Conservation (phyloP, 2,888 invertebrate genomes). For the Ceraclea dissimilis region DNA sequence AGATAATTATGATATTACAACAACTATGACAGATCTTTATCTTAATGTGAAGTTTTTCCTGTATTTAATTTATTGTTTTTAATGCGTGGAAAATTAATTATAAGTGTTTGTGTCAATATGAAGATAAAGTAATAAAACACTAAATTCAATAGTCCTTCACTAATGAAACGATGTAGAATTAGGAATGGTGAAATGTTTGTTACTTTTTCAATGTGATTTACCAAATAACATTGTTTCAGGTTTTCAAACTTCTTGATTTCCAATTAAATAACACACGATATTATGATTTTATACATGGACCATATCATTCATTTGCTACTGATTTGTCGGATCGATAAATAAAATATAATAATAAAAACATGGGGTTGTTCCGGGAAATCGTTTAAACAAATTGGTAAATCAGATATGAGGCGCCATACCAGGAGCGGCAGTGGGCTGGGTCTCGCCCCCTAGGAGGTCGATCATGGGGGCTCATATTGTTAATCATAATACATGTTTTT, state of each 20-base stretch:
- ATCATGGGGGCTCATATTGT: not conserved
- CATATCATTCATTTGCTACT: not conserved
- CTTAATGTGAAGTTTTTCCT: not conserved
- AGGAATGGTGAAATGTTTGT: no score
- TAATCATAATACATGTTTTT: not conserved
- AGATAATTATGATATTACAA: no score
- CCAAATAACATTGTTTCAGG: no score
- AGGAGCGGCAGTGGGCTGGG: constrained; percentile 10
- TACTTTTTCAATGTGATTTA: no score
- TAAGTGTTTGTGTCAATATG: no score
- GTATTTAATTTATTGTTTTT: not conserved
- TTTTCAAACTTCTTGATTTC: no score
- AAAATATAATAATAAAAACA: not conserved
- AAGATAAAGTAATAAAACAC: no score
- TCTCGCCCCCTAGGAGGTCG: constrained; percentile 1
- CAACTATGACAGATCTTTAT: not conserved
- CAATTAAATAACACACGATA: no score
- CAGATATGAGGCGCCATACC: constrained; percentile 14
- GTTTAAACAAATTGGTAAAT: constrained; percentile 21
- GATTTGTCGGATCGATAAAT: constrained; percentile 13
- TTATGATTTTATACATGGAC: not conserved
- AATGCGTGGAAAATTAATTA: no score
- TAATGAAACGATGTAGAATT: no score
- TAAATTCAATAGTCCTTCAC: no score
- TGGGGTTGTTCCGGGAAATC: constrained; percentile 14